Percentiles rank a stretch among this genome's conserved stretches.
These are phyloP conservation scores for Muntiacus reevesi DNA, from an alignment of 2,113 vertebrate species.

Conservation along the genomic window DNA sequence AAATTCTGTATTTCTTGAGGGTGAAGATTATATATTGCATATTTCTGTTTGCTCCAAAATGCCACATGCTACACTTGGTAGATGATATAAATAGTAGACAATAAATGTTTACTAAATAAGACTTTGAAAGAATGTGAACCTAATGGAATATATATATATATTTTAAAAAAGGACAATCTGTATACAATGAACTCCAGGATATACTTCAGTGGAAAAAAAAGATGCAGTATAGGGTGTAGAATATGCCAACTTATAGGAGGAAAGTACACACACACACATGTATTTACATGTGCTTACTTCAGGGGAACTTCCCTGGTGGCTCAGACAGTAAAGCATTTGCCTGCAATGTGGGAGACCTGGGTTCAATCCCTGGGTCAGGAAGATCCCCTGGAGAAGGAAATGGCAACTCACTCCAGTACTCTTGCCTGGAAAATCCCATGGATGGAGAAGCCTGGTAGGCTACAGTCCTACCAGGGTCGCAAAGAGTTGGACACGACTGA, in stretches of 20 bases:
- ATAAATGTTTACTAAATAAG: conserved; percentile 4
- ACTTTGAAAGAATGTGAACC: conserved; percentile 1
- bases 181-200: neutral
- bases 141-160: neutral
- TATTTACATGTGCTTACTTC: neutral
- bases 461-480: too few species aligned
- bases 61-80: neutral
- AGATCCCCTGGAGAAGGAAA: too few species aligned
- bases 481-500: too few species aligned
- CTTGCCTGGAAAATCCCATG: too few species aligned
- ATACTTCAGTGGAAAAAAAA: conserved; percentile 2
- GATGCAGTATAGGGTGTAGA: neutral
- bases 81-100: neutral
- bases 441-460: too few species aligned
- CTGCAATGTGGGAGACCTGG: too few species aligned
- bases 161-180: neutral
- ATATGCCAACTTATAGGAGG: neutral
- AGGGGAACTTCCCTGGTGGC: too few species aligned
- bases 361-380: too few species aligned
- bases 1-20: neutral
- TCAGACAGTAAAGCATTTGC: too few species aligned
- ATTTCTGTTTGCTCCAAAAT: neutral
- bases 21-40: neutral
- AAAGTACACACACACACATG: neutral
- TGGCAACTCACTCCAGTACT: too few species aligned